Evolutionary conservation across 2,888 invertebrate genomes (phyloP).

Genomic region (Stramonita haemastoma): DNA sequence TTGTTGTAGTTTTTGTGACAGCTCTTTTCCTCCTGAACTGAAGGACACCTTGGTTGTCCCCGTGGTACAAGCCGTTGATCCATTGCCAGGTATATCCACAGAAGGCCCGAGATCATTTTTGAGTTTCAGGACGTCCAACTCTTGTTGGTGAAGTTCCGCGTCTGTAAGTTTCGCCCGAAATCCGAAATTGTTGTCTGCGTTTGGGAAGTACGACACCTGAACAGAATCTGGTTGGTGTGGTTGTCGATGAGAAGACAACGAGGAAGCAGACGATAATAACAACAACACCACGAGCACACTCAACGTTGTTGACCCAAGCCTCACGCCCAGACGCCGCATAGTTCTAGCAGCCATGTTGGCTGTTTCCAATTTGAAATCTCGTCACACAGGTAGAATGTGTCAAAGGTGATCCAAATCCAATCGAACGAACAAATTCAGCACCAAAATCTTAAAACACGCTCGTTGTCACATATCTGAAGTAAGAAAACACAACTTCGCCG

Average conservation of each 20-base stretch:
- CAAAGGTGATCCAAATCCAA: not conserved
- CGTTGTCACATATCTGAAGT: not conserved
- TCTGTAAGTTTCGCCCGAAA: not conserved
- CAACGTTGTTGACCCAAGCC: not conserved
- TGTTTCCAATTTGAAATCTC: slow-evolving; percentile 20
- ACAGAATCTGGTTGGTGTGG: not conserved
- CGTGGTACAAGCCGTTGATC: not conserved
- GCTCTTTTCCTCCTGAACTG: not conserved
- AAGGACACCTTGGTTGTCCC: not conserved
- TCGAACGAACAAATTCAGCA: not conserved
- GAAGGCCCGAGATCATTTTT: not conserved
- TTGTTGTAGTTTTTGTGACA: not conserved
- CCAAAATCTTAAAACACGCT: not conserved
- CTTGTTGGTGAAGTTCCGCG: not conserved
- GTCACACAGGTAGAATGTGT: slow-evolving; percentile 5
- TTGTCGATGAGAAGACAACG: not conserved
- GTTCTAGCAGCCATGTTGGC: slow-evolving; percentile 28
- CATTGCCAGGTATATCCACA: not conserved
- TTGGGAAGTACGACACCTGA: not conserved
- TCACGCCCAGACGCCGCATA: not conserved
- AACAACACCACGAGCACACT: not conserved
- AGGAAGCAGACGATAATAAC: not conserved
- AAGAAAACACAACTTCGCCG: not conserved
- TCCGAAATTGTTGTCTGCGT: not conserved
- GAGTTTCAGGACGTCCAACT: not conserved